A percentile compares a stretch with the other conserved stretches of the same genome.
phyloP scores from a whole-genome alignment of 2,113 vertebrate species.

The Pedionomus torquatus region DNA sequence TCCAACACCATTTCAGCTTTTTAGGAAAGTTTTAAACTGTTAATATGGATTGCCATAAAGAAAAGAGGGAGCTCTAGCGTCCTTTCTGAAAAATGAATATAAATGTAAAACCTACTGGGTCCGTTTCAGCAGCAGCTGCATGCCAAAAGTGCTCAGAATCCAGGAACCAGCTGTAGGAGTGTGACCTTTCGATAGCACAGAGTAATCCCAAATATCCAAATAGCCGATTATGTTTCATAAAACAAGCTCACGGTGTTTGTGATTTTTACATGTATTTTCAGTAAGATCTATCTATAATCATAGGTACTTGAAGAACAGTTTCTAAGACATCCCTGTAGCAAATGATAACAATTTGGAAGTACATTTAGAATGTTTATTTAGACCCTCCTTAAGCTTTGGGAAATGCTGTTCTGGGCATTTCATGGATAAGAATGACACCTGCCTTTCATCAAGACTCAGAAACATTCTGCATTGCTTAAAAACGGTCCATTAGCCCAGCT shows the following conservation, averaged over 20 bases:
- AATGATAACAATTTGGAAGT: background rate
- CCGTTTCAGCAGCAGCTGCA: slow-evolving; percentile 21
- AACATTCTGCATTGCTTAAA: background rate
- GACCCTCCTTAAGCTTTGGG: background rate
- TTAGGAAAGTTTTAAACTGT: background rate
- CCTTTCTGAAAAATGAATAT: background rate
- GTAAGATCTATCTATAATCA: background rate
- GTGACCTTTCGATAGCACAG: background rate
- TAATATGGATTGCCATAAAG: background rate
- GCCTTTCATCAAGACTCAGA: background rate
- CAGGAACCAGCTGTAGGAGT: background rate
- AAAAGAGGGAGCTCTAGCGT: background rate
- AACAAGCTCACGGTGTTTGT: background rate
- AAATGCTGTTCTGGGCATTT: background rate
- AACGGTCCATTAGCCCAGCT: background rate
- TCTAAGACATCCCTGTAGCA: background rate
- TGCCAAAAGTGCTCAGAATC: background rate
- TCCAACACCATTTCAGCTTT: background rate
- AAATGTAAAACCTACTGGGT: background rate
- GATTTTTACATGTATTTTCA: background rate
- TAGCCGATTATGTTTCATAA: background rate
- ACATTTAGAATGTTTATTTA: background rate
- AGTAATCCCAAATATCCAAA: background rate
- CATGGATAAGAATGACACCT: background rate
- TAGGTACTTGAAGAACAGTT: background rate